Evolutionary conservation across 2,888 invertebrate genomes (phyloP), one percentile per base, ranked within the genome.

Genomic region (Perithous albicinctus): DNA sequence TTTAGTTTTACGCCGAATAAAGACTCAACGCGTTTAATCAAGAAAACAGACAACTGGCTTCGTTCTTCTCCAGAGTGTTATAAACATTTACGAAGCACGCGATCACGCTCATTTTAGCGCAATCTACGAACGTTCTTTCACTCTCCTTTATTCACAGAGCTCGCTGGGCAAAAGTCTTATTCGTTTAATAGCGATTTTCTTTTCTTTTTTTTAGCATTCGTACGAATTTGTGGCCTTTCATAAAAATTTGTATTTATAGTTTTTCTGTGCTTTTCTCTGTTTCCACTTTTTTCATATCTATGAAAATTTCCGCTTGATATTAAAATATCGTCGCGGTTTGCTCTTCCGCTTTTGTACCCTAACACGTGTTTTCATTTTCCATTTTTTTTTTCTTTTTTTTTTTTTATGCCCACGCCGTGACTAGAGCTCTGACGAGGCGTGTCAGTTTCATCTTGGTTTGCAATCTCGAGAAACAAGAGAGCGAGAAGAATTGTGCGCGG

Each of bases 331-430:
- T 80, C 83, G 84, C 78, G 77, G 69, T n/a, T 41, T 15, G 20
- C 20, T 72, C 29, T 73, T 26, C 29, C 26, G 32, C 32, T 32
- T 48, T 72, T 48, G 61, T 64, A 69, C 67, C 51, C 23, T 35
- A 26, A 29, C 29, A 69, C 18, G 35, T 20, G 54, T 51, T 26
- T 43, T 43, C n/a, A 5, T 41, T 61, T 38, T 32, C n/a, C n/a
- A n/a, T n/a, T 66, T 75, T n/a, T n/a, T n/a, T n/a, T n/a, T n/a
- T n/a, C n/a, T n/a, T n/a, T n/a, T n/a, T n/a, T n/a, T n/a, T n/a
- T n/a, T n/a, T n/a, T n/a, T n/a, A 18, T 41, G 66, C 73, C 59
- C 75, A 80, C 80, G 86, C 83, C 86, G 85, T 86, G 86, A 86
- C 85, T 76, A 84, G 74, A 86, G 84, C 51, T n/a, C n/a, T 78